Conservation (phyloP, 64 coral and sea anemone species). For the Trachythela sp. region DNA sequence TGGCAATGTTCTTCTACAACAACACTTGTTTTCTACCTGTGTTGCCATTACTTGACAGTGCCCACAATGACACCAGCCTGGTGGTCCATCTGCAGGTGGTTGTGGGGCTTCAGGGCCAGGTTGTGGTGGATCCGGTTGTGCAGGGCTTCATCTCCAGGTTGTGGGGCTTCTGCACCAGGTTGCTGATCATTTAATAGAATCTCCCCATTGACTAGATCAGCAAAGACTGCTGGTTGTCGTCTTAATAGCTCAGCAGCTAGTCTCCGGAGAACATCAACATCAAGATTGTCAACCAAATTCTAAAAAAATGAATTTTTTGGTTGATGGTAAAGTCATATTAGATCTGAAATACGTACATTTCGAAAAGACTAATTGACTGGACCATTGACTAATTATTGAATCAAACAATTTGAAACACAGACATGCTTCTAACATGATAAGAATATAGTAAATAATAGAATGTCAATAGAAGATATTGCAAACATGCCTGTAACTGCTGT, state of each 20-base stretch:
- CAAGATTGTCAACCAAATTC: background rate
- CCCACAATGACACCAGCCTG: background rate
- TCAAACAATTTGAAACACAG: background rate
- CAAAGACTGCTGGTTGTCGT: slow-evolving; percentile 13
- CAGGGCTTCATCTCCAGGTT: background rate
- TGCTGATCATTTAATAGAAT: background rate
- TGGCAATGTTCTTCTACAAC: background rate
- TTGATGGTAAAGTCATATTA: no score
- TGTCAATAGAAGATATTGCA: background rate
- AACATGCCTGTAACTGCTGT: background rate
- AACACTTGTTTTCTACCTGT: slow-evolving; percentile 9
- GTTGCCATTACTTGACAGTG: background rate
- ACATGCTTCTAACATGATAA: background rate
- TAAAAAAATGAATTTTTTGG: background rate
- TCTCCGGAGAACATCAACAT: background rate
- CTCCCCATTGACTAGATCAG: background rate
- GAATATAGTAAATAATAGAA: background rate
- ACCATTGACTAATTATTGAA: background rate
- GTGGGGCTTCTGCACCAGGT: background rate
- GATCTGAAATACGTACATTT: background rate
- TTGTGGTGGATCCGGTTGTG: background rate
- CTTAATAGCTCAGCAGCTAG: background rate
- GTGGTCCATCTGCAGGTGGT: background rate
- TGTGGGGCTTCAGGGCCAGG: background rate
- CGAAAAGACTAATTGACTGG: background rate